Evolutionary conservation across 1,140 invertebrate species (phyloP).

Genomic region (Leptopilina clavipes): DNA sequence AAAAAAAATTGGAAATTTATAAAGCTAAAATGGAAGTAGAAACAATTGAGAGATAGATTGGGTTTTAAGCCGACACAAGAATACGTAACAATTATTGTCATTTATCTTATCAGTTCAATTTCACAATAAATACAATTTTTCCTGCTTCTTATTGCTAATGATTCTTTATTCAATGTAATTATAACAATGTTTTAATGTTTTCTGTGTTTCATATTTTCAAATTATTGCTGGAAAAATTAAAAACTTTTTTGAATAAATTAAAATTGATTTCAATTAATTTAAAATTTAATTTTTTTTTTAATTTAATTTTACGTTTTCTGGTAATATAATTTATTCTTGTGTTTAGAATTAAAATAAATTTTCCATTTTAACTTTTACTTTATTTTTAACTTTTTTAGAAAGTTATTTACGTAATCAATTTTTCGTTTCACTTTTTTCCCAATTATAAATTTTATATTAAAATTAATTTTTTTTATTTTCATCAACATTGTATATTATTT

Average conservation of each 20-base stretch:
- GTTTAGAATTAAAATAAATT: too few relatives aligned
- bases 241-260: not conserved
- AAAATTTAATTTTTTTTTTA: too few relatives aligned
- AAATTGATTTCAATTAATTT: too few relatives aligned
- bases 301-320: too few relatives aligned
- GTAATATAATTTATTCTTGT: too few relatives aligned
- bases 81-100: not conserved
- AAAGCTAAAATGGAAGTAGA: not conserved
- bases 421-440: too few relatives aligned
- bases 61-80: not conserved
- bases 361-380: too few relatives aligned
- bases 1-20: not conserved
- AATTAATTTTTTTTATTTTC: too few relatives aligned
- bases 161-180: not conserved
- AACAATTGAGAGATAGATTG: slow-evolving; percentile 27
- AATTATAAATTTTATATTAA: too few relatives aligned
- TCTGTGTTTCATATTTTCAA: not conserved
- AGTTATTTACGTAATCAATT: too few relatives aligned
- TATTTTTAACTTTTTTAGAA: too few relatives aligned
- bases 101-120: slow-evolving; percentile 20
- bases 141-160: not conserved
- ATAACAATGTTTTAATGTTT: not conserved
- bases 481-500: too few relatives aligned
- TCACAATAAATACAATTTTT: slow-evolving; percentile 24
- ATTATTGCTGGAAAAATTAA: not conserved